phyloP scores from a whole-genome alignment of 35 echinoderm and acorn worm species.

The Anneissia japonica region DNA sequence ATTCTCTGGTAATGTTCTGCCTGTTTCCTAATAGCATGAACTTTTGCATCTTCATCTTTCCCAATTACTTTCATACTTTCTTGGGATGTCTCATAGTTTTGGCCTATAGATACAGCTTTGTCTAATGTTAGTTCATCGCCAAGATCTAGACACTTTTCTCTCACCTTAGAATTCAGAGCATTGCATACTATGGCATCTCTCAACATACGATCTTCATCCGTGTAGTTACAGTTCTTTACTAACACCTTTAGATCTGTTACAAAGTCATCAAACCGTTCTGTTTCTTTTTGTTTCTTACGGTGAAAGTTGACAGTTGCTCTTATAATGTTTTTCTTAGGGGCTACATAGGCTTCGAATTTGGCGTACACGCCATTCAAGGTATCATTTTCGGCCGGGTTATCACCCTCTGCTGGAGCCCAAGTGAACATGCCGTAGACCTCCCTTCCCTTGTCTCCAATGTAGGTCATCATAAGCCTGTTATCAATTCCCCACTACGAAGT shows the following conservation, averaged over 20 bases:
- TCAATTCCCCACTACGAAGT: no score
- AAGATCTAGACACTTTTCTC: conserved; percentile 70
- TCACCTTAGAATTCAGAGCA: not conserved
- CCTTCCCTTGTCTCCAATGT: conserved; percentile 48
- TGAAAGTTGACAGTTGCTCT: conserved; percentile 64
- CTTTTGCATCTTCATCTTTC: not conserved
- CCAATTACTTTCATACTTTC: not conserved
- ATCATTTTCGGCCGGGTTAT: not conserved
- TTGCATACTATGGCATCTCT: conserved; percentile 45
- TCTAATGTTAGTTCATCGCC: conserved; percentile 50
- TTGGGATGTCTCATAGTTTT: conserved; percentile 15
- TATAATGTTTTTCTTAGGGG: conserved; percentile 15
- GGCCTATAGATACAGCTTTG: not conserved
- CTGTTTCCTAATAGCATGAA: not conserved
- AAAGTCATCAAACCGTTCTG: conserved; percentile 72
- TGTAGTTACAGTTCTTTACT: conserved; percentile 58
- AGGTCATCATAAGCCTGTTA: conserved; percentile 42
- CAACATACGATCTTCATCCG: conserved; percentile 63
- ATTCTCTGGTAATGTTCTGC: not conserved
- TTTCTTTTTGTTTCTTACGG: conserved; percentile 30
- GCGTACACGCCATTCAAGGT: not conserved
- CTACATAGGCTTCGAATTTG: not conserved
- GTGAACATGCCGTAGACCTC: conserved; percentile 31
- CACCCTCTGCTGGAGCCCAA: conserved; percentile 8
- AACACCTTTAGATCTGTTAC: conserved; percentile 62